A percentile compares a stretch with the other conserved stretches of the same genome.
These are phyloP conservation scores for Sebastes minor DNA, from an alignment of 2,797 vertebrate species.

Conservation along the genomic window DNA sequence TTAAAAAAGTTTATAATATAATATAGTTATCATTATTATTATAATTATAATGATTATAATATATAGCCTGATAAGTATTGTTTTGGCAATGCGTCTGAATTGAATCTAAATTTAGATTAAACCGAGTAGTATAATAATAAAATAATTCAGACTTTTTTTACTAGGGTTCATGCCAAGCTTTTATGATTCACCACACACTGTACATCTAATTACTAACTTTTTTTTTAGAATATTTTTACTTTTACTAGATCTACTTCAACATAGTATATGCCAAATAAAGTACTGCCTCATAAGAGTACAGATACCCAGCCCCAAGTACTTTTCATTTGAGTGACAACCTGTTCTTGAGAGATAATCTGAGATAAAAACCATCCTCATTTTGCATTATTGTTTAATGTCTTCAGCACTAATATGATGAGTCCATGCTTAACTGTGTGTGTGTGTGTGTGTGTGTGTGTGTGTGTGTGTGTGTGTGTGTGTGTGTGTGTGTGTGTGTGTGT, in stretches of 20 bases:
- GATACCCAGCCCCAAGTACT: constrained; percentile 39
- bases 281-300: not conserved
- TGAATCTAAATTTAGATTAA: not conserved
- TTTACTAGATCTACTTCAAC: not conserved
- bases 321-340: not conserved
- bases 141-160: not conserved
- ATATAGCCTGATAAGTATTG: not conserved
- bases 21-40: not conserved
- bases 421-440: not conserved
- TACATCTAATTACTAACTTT: too few relatives aligned
- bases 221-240: not conserved
- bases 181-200: too few relatives aligned
- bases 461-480: not conserved
- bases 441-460: not conserved
- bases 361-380: not conserved
- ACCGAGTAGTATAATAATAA: too few relatives aligned
- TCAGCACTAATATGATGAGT: not conserved
- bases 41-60: too few relatives aligned
- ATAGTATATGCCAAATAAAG: not conserved
- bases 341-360: not conserved
- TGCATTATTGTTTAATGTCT: not conserved
- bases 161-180: not conserved
- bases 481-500: too few relatives aligned
- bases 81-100: not conserved
- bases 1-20: not conserved